Evolutionary conservation across 1,140 invertebrate genomes (phyloP), one percentile per base, ranked within the genome.

Genomic region (Bilobella aurantiaca): DNA sequence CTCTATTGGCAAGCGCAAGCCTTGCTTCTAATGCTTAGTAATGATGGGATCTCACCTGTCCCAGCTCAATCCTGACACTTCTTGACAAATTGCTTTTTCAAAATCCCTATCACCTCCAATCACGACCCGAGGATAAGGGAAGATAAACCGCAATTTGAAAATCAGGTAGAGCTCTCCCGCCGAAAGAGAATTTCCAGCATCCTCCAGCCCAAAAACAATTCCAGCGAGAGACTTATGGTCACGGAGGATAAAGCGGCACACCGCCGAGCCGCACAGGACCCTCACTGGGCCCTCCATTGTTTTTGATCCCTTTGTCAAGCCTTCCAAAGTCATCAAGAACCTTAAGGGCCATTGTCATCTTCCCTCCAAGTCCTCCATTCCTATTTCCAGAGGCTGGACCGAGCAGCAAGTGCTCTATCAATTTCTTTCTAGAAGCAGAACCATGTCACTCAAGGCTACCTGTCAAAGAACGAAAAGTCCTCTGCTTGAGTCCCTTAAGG

Each of bases 71-170:
- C 23, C 8, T 53, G 49, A 53, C 49, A 53, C 49, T 53, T 53
- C 25, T 53, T 53, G 49, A 53, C 49, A 53, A 53, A 53, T 53
- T 53, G 49, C 49, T 23, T 23, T 23, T 16, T 23, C 49, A 5
- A 12, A 18, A 8, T 53, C 49, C 49, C 49, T 53, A 53, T 53
- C 49, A 53, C 49, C 49, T 53, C 49, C 49, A 53, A 53, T 53
- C 49, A 53, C 49, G 14, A 18, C n/a, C n/a, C n/a, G 3, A 53
- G 25, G 21, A 14, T 53, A 8, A 53, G 25, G 3, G 8, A 23
- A 53, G 5, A 53, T 18, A 53, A 53, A 53, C 8, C 18, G 8
- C 18, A 42, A 42, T 18, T 42, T 42, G 34, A 42, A 42, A 18
- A 42, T 12, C 49, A 53, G 49, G 49, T 53, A 18, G 49, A 42